Percentiles rank a stretch among this genome's conserved stretches.
Evolutionary conservation across 2,888 invertebrate genomes (phyloP).

Genomic region (Monochamus alternatus): DNA sequence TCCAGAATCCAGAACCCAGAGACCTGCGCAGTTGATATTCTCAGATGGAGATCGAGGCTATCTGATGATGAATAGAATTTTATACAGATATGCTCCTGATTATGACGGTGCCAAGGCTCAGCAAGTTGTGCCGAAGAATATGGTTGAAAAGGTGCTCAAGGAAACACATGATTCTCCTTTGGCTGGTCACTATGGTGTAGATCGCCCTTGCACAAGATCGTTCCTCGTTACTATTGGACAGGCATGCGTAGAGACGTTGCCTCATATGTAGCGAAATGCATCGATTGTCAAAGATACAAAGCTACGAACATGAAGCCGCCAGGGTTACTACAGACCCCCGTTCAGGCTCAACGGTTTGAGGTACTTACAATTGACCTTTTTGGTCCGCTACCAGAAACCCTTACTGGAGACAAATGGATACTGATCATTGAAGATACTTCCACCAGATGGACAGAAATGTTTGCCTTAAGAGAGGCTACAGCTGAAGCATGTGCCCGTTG

Average conservation of each 20-base stretch:
- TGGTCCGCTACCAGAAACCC: conserved; percentile 32
- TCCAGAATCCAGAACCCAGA: no score
- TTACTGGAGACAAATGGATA: conserved; percentile 32
- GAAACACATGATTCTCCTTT: no score
- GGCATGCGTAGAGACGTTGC: conserved; percentile 15
- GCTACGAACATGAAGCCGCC: conserved; percentile 25
- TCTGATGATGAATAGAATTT: no score
- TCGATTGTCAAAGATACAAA: conserved; percentile 34
- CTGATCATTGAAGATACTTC: conserved; percentile 35
- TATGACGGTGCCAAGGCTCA: no score
- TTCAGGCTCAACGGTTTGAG: conserved; percentile 23
- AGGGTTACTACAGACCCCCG: conserved; percentile 31
- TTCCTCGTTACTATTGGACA: no score
- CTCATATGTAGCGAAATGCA: conserved; percentile 2
- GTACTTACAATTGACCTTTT: conserved; percentile 21
- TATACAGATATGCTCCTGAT: no score
- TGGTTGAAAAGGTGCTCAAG: no score
- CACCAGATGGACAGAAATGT: conserved; percentile 34
- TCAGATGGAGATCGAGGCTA: neutral
- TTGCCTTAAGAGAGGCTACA: conserved; percentile 42
- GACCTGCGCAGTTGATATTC: neutral
- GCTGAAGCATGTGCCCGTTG: conserved; percentile 48
- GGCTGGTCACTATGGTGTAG: no score
- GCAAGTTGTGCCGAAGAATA: no score
- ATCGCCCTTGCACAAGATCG: no score